Conservation (phyloP, 2,113 vertebrate genomes). For the Micronisus gabar region DNA sequence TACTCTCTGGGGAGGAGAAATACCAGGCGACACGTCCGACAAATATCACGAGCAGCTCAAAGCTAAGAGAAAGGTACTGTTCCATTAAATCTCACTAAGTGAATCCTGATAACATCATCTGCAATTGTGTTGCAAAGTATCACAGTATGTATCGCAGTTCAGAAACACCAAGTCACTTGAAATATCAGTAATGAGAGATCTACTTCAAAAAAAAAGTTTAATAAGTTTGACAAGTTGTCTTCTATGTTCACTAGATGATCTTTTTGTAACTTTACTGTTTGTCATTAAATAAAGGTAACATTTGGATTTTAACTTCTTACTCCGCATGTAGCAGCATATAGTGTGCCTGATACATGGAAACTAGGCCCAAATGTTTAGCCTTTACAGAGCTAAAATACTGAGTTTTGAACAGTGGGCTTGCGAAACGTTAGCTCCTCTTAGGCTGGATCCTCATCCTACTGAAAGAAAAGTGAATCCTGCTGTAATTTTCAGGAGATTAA, state of each 20-base stretch:
- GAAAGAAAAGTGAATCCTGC: background rate
- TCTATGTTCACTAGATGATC: background rate
- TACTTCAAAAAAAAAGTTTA: background rate
- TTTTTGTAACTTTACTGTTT: background rate
- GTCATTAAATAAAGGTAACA: background rate
- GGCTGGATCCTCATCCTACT: background rate
- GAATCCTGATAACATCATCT: background rate
- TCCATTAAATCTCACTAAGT: background rate
- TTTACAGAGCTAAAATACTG: background rate
- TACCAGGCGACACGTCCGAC: conserved; percentile 91
- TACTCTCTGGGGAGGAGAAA: conserved; percentile 95
- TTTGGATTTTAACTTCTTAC: background rate
- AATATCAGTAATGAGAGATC: background rate
- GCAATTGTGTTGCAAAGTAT: background rate
- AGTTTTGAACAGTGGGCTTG: background rate
- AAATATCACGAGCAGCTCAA: conserved; percentile 94
- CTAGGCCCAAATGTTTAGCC: background rate
- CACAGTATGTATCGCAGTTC: background rate
- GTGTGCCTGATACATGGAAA: background rate
- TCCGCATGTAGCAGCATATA: background rate
- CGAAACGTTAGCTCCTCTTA: background rate
- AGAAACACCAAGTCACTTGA: background rate
- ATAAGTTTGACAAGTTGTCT: background rate
- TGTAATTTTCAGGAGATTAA: background rate
- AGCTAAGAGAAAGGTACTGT: conserved; percentile 93